Evolutionary conservation across 2,888 invertebrate species (phyloP).

Genomic region (Tetramorium bicarinatum): DNA sequence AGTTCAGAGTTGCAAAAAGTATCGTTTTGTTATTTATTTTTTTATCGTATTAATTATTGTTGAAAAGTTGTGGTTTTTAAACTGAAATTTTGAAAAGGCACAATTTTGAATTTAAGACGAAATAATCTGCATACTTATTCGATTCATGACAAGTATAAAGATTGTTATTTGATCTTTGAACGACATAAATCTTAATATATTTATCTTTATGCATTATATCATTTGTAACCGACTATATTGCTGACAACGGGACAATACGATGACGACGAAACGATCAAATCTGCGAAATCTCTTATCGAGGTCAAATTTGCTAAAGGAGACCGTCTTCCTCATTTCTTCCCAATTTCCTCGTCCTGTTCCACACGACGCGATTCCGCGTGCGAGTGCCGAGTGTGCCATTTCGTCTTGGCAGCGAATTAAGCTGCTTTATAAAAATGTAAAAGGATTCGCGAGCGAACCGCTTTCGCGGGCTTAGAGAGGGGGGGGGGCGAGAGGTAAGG

Average conservation of each 20-base stretch:
- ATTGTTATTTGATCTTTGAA: neutral
- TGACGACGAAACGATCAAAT: neutral
- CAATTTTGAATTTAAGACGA: neutral
- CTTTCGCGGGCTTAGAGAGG: constrained; percentile 67
- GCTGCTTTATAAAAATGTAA: constrained; percentile 82
- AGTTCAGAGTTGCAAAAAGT: neutral
- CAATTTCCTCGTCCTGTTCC: constrained; percentile 59
- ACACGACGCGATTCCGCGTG: constrained; percentile 45
- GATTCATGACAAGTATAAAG: neutral
- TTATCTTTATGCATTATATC: constrained; percentile 7
- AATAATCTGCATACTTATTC: neutral
- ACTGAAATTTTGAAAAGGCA: neutral
- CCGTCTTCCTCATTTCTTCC: constrained; percentile 53
- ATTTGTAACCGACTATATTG: neutral
- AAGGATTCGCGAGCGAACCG: constrained; percentile 77
- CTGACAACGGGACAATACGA: neutral
- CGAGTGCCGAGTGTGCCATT: constrained; percentile 62
- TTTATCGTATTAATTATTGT: neutral
- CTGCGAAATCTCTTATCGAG: constrained; percentile 31
- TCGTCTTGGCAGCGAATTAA: constrained; percentile 77
- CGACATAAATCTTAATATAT: neutral
- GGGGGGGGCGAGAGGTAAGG: neutral
- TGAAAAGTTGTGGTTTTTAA: neutral
- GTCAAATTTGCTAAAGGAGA: constrained; percentile 62
- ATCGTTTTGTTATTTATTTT: constrained; percentile 3